Conservation (phyloP, 2,113 vertebrate species). For the Alexandromys fortis region DNA sequence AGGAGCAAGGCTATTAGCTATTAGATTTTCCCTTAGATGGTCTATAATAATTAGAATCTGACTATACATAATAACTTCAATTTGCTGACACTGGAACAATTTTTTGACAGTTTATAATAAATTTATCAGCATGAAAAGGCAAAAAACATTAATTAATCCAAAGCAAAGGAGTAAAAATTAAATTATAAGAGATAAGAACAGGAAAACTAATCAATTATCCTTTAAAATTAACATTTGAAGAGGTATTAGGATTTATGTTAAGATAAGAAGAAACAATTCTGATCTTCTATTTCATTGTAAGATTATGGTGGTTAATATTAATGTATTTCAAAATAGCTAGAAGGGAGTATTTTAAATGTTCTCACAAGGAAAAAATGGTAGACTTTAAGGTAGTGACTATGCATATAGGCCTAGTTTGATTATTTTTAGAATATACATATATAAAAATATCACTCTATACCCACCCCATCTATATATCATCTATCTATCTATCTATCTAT, state of each 20-base stretch:
- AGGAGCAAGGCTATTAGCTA: not conserved
- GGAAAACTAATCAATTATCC: not conserved
- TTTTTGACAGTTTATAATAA: constrained; percentile 33
- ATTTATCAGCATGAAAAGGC: not conserved
- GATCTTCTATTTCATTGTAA: not conserved
- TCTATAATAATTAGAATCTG: not conserved
- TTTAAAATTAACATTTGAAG: not conserved
- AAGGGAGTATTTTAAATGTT: not conserved
- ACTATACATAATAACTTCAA: not conserved
- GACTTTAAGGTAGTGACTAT: not conserved
- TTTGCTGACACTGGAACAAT: not conserved
- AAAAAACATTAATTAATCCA: constrained; percentile 29
- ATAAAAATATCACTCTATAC: not conserved
- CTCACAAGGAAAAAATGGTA: not conserved
- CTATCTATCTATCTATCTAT: too few species aligned
- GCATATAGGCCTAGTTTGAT: not conserved
- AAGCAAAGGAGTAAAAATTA: constrained; percentile 40
- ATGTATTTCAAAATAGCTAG: not conserved
- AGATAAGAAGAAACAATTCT: not conserved
- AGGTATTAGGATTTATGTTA: not conserved
- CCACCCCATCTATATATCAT: too few species aligned
- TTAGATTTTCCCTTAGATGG: not conserved
- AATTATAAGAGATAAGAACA: constrained; percentile 8
- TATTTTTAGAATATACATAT: not conserved
- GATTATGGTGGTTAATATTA: not conserved